Evolutionary conservation across 2,797 vertebrate species (phyloP).

Genomic region (Premnoplex brunnescens): DNA sequence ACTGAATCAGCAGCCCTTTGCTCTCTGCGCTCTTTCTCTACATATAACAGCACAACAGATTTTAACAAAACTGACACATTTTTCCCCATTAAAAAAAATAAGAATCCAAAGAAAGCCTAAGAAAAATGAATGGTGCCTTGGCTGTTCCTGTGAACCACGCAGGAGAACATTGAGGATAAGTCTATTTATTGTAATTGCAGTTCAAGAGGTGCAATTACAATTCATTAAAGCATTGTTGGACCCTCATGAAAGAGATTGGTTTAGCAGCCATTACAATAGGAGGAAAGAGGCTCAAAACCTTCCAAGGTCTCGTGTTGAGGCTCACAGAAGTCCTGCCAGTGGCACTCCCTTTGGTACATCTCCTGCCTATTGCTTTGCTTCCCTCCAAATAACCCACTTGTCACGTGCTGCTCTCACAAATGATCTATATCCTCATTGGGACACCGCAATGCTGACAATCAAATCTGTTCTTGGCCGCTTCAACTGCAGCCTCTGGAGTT

Average conservation of each 20-base stretch:
- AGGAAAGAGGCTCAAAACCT: neutral
- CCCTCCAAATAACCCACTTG: neutral
- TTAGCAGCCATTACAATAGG: neutral
- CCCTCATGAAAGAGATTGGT: neutral
- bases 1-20: neutral
- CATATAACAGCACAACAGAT: fast-evolving
- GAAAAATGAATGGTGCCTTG: neutral
- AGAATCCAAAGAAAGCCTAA: neutral
- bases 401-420: neutral
- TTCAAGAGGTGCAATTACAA: neutral
- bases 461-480: neutral
- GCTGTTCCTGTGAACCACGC: neutral
- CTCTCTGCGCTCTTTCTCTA: neutral
- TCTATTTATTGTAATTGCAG: neutral
- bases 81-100: neutral
- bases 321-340: neutral
- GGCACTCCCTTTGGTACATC: neutral
- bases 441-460: neutral
- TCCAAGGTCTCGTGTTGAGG: neutral
- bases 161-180: neutral
- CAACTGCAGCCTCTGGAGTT: neutral
- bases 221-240: neutral
- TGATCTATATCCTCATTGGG: neutral
- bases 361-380: neutral
- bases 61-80: neutral